Evolutionary conservation across 2,888 invertebrate genomes (phyloP).

Genomic region (Syrphus vitripennis): DNA sequence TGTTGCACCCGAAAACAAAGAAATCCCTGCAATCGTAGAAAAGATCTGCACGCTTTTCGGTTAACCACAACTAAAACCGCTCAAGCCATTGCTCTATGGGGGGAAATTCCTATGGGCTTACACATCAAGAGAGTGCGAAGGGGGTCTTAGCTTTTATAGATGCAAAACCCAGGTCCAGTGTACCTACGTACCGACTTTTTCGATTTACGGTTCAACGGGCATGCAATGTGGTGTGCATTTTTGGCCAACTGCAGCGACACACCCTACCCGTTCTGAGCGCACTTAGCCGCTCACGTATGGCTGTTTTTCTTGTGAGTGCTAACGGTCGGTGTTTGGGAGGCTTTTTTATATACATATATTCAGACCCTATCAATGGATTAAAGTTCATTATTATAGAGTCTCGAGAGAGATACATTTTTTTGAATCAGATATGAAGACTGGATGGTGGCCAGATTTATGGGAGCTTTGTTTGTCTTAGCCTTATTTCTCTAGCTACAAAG

Average conservation of each 20-base stretch:
- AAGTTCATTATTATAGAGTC: constrained; percentile 55
- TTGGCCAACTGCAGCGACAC: constrained; percentile 48
- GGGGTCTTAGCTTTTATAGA: neutral
- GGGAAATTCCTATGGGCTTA: constrained; percentile 39
- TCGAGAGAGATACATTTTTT: constrained; percentile 39
- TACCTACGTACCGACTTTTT: constrained; percentile 20
- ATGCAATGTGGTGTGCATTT: constrained; percentile 62
- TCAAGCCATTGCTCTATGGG: neutral
- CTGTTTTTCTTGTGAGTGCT: neutral
- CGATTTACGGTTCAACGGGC: constrained; percentile 57
- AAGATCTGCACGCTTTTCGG: constrained; percentile 47
- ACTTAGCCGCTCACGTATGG: neutral
- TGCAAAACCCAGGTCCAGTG: constrained; percentile 11
- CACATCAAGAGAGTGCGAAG: neutral
- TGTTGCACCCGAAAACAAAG: constrained; percentile 47
- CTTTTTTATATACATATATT: constrained; percentile 4
- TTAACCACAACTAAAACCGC: neutral
- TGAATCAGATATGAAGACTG: constrained; percentile 59
- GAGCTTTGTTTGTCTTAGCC: constrained; percentile 30
- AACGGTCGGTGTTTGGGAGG: constrained; percentile 18
- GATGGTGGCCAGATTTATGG: constrained; percentile 56
- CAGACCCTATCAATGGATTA: constrained; percentile 56
- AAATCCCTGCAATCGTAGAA: constrained; percentile 53
- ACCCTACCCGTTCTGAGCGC: constrained; percentile 57
- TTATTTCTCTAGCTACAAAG: neutral